Conservation (phyloP, 2,888 invertebrate genomes). For the Stenurella melanura region DNA sequence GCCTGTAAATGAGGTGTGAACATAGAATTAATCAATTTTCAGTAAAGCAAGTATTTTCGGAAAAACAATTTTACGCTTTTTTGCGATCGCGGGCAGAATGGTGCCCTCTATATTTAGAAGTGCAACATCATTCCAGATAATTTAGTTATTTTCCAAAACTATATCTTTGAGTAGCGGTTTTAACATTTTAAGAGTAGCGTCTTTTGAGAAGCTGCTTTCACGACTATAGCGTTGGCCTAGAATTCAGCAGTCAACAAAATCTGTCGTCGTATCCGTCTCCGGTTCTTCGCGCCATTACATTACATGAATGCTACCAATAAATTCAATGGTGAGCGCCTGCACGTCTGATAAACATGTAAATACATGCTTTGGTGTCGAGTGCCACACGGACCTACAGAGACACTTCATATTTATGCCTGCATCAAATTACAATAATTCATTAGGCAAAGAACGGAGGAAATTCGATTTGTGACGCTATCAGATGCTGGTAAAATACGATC, state of each 20-base stretch:
- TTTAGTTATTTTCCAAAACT: too few species aligned
- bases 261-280: conserved; percentile 68
- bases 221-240: conserved; percentile 43
- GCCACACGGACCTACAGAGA: conserved; percentile 39
- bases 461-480: conserved; percentile 68
- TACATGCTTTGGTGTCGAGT: conserved; percentile 53
- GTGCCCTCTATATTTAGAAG: too few species aligned
- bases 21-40: too few species aligned
- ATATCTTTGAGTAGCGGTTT: too few species aligned
- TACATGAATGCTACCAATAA: conserved; percentile 68
- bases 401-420: conserved; percentile 64
- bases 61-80: too few species aligned
- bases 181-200: too few species aligned
- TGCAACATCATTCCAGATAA: too few species aligned
- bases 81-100: too few species aligned
- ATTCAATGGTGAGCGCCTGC: conserved; percentile 65
- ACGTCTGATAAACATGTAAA: conserved; percentile 70
- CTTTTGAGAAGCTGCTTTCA: too few species aligned
- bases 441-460: conserved; percentile 63
- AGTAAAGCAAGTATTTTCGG: too few species aligned
- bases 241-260: conserved; percentile 49
- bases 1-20: too few species aligned
- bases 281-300: conserved; percentile 69
- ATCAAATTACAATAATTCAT: conserved; percentile 71
- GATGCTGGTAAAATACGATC: conserved; percentile 56